These are phyloP conservation scores for Tonatia bakeri DNA, from an alignment of 2,113 vertebrate species.

Conservation along the genomic window DNA sequence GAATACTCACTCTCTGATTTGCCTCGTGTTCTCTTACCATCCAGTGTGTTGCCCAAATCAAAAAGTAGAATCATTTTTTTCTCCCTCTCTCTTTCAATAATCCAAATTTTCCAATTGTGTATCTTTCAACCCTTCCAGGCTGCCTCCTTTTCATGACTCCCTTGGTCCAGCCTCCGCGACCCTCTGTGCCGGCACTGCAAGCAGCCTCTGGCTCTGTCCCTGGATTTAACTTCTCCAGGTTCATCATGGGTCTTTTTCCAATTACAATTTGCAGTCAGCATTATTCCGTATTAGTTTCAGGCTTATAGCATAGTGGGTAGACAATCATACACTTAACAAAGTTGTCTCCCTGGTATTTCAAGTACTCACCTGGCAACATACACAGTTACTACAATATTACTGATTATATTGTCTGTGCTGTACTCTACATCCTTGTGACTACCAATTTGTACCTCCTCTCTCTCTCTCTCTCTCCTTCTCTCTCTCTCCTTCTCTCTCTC, in stretches of 20 bases:
- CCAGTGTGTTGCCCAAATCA: background rate
- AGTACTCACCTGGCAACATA: background rate
- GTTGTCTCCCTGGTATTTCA: background rate
- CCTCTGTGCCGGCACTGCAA: background rate
- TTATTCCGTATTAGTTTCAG: background rate
- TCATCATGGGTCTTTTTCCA: background rate
- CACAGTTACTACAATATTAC: background rate
- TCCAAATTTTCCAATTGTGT: background rate
- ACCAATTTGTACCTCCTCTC: background rate
- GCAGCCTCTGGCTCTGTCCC: background rate
- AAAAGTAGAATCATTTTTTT: background rate
- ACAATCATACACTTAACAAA: background rate
- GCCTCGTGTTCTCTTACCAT: background rate
- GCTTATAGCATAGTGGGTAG: background rate
- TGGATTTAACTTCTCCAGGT: background rate
- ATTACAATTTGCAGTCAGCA: background rate
- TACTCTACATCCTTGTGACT: background rate
- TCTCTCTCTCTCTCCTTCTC: no score
- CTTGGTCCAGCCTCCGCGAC: background rate
- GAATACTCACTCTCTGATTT: background rate
- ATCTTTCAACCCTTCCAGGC: background rate
- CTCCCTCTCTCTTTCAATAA: background rate
- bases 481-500: no score
- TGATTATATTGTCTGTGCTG: background rate
- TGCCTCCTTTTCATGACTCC: accelerated